Evolutionary conservation across 2,888 invertebrate species (phyloP).

Genomic region (Phymatocera aterrima): DNA sequence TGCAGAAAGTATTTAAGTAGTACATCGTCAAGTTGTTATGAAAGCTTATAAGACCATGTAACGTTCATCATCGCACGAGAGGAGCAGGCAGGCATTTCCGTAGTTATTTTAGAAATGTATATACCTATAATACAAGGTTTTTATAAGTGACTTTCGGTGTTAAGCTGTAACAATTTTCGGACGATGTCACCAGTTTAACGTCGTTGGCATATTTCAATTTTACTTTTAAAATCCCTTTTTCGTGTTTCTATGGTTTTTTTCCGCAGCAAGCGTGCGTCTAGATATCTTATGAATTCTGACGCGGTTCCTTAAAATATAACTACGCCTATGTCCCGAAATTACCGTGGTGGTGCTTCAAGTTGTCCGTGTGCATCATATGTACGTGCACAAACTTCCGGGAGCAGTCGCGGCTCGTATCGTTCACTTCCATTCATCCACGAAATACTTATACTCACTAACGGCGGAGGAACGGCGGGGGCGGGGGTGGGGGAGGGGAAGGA

Average conservation of each 20-base stretch:
- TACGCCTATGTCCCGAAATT: neutral
- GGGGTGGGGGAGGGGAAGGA: too few species aligned
- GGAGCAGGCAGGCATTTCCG: neutral
- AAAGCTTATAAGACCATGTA: neutral
- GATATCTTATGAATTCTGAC: neutral
- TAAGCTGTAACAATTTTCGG: neutral
- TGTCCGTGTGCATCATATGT: neutral
- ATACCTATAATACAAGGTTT: neutral
- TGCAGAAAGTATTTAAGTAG: too few species aligned
- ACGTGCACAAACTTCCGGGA: neutral
- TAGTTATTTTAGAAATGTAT: slow-evolving; percentile 5
- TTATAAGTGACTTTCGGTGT: slow-evolving; percentile 72
- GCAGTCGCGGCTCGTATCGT: slow-evolving; percentile 4
- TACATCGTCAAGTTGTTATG: neutral
- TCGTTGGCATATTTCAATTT: slow-evolving; percentile 35
- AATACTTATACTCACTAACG: too few species aligned
- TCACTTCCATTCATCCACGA: neutral
- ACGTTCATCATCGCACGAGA: neutral
- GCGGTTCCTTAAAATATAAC: neutral
- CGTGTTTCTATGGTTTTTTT: neutral
- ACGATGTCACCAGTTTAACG: slow-evolving; percentile 2
- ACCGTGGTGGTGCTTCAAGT: neutral
- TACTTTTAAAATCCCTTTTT: neutral
- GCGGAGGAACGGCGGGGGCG: too few species aligned
- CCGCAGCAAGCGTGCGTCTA: neutral